Base-by-base conservation (phyloP, 2,888 invertebrate species). In the Cataglyphis rosenhaueri region DNA sequence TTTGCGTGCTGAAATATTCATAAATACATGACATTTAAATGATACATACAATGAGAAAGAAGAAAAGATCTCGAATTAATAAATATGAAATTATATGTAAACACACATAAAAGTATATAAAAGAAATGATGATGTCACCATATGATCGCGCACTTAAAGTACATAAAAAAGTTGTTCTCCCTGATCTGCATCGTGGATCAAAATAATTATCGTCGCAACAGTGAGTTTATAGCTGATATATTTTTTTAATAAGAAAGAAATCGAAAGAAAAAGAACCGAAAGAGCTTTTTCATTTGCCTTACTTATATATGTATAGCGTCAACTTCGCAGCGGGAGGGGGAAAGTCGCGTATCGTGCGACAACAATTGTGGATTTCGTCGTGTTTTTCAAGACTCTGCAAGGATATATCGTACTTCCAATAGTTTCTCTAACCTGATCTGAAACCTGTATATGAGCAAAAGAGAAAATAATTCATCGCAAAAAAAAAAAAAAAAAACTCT, bases 301-400 rank as follows among this genome's bases (percentile, higher is more conserved):
- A 59, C 71, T 84, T 86, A 76, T 76, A 81, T 82, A 84, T 74
- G 48, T 57, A 25, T 44, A 38, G n/a, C 18, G 65, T 62, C 52
- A 44, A 57, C 29, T 35, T 55, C 21, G 48, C 3, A 21, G n/a
- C 29, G n/a, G 66, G 75, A 66, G 82, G 75, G 75, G 71, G 71
- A 79, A 74, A 68, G 32, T 61, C 15, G 10, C n/a, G 57, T n/a
- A 25, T 32, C n/a, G 32, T 66, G 18, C 21, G 35, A 15, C 10
- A 35, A 21, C 3, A 55, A 71, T 6, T 12, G 18, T 32, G n/a
- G 25, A 59, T 71, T 59, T 71, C 3, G 1, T 71, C 35, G 18
- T 57, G 10, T 18, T 59, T 59, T 38, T 35, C 10, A 70, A 55
- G 2, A 57, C 10, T 32, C 5, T 21, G 18, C 6, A 25, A 59